phyloP scores from a whole-genome alignment of 2,113 vertebrate genomes.

The Grus americana region DNA sequence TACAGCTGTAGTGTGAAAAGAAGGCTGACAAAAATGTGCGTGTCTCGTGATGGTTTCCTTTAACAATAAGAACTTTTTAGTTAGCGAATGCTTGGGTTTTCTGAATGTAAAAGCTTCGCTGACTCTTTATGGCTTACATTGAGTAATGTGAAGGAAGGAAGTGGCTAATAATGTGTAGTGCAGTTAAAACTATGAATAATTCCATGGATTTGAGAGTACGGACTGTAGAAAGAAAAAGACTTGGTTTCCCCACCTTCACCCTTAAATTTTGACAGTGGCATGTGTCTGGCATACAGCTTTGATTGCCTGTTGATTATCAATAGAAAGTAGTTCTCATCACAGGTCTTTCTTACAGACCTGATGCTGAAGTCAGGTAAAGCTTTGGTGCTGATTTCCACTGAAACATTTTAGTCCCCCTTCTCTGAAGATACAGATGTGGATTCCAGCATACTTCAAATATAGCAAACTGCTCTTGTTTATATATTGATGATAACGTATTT shows the following conservation, averaged over 20 bases:
- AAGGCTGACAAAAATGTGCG: neutral
- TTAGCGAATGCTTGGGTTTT: neutral
- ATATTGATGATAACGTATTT: neutral
- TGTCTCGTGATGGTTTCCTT: neutral
- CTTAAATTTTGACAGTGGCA: neutral
- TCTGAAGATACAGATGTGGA: neutral
- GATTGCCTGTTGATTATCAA: neutral
- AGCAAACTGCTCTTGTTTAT: neutral
- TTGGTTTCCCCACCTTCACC: fast-evolving
- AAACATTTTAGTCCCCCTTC: neutral
- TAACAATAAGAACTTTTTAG: neutral
- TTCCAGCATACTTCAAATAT: neutral
- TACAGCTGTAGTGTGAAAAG: neutral
- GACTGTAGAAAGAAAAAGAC: neutral
- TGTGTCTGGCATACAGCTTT: neutral
- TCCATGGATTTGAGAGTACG: neutral
- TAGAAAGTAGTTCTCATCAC: neutral
- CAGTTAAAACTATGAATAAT: neutral
- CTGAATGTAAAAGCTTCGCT: neutral
- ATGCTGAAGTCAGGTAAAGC: neutral
- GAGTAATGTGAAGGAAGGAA: neutral
- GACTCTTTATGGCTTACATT: neutral
- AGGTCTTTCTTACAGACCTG: neutral
- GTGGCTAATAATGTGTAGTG: neutral
- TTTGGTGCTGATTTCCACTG: neutral